Evolutionary conservation across 1,140 invertebrate species (phyloP), one percentile per base, ranked within the genome.

Genomic region (Tetranychus cinnabarinus): DNA sequence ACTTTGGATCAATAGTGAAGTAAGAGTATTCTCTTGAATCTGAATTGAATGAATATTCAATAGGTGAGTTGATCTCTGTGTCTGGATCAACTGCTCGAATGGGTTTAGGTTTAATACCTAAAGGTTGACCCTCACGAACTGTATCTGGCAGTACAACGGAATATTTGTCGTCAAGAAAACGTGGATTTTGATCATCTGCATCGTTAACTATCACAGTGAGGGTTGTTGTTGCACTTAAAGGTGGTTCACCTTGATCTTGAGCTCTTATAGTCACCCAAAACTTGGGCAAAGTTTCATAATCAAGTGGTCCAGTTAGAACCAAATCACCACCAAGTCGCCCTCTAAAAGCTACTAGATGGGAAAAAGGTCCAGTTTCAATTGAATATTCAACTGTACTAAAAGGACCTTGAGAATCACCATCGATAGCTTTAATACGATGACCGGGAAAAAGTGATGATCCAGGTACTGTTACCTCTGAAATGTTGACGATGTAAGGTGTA

Each of bases 181-280:
- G 66, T 3, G 88, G 88, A 76, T 91, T 91, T 74, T 91, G 88
- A 74, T 93, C 88, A 69, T 93, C 88, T 0, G 87, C 86, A 72
- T 93, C 88, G 5, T 86, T 79, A 3, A 91, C 81, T 60, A 85
- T 80, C 0, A 91, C 81, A 1, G 78, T 78, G 10, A 92, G 75
- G 34, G 77, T 73, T 1, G 86, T 86, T 62, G 84, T 81, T 36
- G 82, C 81, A 63, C 77, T 78, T 63, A 79, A 78, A 0, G 86
- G 81, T 12, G 86, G 86, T 62, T 78, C 77, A 35, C 86, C 88
- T 73, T 87, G 84, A 74, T 91, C 88, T 77, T 70, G 69, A 13
- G 73, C 88, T 52, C 84, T 75, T 62, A 92, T 78, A 47, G 76
- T 78, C 3, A 91, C 78, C 1, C 84, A 85, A 66, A 91, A 88